Percentiles rank a stretch among this genome's conserved stretches.
Evolutionary conservation across 2,113 vertebrate genomes (phyloP).

Genomic region (Baryphthengus martii): DNA sequence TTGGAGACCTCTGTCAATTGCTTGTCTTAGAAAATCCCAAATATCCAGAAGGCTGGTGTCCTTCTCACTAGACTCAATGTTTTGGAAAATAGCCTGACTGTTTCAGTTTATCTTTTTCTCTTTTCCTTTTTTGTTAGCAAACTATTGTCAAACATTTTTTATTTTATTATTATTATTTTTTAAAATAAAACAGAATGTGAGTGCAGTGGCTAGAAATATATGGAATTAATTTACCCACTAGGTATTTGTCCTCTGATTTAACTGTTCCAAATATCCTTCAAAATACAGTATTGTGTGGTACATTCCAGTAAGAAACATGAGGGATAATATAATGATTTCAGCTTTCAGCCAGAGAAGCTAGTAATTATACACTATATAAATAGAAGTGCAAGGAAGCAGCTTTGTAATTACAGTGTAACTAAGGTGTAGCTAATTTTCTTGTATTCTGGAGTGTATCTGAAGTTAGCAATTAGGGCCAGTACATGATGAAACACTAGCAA

Average conservation of each 20-base stretch:
- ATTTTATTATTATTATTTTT: not conserved
- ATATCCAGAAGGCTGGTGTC: not conserved
- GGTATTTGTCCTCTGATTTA: not conserved
- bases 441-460: not conserved
- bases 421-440: constrained; percentile 19
- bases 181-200: not conserved
- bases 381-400: not conserved
- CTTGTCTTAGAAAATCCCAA: not conserved
- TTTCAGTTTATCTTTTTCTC: not conserved
- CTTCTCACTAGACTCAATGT: not conserved
- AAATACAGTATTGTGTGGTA: not conserved
- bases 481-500: constrained; percentile 21
- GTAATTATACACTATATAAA: not conserved
- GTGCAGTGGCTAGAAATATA: not conserved
- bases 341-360: not conserved
- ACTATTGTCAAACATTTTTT: not conserved
- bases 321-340: not conserved
- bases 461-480: constrained; percentile 25
- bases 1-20: not conserved
- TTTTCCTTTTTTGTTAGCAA: not conserved
- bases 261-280: not conserved
- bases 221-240: not conserved
- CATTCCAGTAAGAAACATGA: not conserved
- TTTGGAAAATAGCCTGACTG: not conserved
- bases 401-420: constrained; percentile 41